These are phyloP conservation scores for Polydrusus pterygomalis DNA, from an alignment of 2,888 invertebrate genomes.

Conservation along the genomic window DNA sequence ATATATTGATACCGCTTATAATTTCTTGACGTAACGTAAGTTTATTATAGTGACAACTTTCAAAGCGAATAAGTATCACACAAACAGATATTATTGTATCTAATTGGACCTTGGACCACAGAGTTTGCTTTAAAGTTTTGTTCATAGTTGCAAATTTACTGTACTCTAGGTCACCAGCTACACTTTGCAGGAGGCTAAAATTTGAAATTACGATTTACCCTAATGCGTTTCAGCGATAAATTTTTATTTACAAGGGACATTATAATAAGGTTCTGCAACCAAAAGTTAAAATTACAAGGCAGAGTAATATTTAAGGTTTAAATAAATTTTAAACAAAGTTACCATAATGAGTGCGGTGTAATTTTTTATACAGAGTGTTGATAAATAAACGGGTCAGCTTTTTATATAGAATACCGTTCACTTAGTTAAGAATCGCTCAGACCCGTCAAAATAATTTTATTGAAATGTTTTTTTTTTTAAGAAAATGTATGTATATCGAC, in stretches of 20 bases:
- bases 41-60: no score
- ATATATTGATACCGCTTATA: no score
- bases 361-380: no score
- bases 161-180: neutral
- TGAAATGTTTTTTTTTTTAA: no score
- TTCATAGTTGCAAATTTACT: neutral
- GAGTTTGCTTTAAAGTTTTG: neutral
- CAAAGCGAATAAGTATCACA: neutral
- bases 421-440: no score
- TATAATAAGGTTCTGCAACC: neutral
- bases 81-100: neutral
- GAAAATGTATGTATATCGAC: no score
- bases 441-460: no score
- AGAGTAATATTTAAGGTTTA: neutral
- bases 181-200: neutral
- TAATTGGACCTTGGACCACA: neutral
- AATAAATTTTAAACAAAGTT: no score
- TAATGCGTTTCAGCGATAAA: slow-evolving; percentile 2
- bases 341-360: no score
- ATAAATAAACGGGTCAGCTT: no score
- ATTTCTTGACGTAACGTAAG: no score
- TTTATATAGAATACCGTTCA: no score
- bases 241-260: neutral
- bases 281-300: neutral
- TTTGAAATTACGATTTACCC: slow-evolving; percentile 1